A percentile compares a stretch with the other conserved stretches of the same genome.
These are phyloP conservation scores for Octomys mimax DNA, from an alignment of 2,797 vertebrate species.

Conservation along the genomic window DNA sequence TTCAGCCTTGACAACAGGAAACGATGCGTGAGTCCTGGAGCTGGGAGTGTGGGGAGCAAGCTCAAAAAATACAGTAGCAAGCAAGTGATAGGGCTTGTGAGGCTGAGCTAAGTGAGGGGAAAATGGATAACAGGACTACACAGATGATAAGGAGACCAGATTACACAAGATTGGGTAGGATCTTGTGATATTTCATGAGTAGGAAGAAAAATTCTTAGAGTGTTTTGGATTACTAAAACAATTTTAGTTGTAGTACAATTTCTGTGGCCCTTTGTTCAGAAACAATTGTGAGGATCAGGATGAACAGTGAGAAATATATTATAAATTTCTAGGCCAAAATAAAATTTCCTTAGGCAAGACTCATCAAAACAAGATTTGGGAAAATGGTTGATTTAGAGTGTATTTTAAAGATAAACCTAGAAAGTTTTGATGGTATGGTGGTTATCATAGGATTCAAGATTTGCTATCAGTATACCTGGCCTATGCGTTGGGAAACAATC, in stretches of 20 bases:
- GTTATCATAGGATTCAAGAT: not conserved
- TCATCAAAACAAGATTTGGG: not conserved
- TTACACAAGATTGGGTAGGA: not conserved
- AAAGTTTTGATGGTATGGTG: not conserved
- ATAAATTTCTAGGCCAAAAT: not conserved
- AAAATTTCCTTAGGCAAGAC: not conserved
- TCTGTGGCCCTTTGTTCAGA: not conserved
- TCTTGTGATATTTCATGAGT: not conserved
- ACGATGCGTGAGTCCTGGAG: not conserved
- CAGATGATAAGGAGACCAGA: not conserved
- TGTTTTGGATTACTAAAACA: not conserved
- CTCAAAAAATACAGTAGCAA: not conserved
- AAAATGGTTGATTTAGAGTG: not conserved
- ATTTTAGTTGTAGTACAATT: conserved; percentile 31
- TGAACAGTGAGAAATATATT: not conserved
- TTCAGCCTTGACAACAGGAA: not conserved
- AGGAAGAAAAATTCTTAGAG: not conserved
- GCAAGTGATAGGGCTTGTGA: not conserved
- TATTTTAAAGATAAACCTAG: not conserved
- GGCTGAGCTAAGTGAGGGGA: not conserved
- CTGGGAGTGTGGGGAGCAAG: too few species aligned
- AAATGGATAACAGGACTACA: not conserved
- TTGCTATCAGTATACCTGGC: not conserved
- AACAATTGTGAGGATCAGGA: not conserved
- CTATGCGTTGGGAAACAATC: not conserved